A percentile compares a stretch with the other conserved stretches of the same genome.
These are phyloP conservation scores for Entosphenus tridentatus DNA, from an alignment of 2,113 vertebrate genomes.

Conservation along the genomic window DNA sequence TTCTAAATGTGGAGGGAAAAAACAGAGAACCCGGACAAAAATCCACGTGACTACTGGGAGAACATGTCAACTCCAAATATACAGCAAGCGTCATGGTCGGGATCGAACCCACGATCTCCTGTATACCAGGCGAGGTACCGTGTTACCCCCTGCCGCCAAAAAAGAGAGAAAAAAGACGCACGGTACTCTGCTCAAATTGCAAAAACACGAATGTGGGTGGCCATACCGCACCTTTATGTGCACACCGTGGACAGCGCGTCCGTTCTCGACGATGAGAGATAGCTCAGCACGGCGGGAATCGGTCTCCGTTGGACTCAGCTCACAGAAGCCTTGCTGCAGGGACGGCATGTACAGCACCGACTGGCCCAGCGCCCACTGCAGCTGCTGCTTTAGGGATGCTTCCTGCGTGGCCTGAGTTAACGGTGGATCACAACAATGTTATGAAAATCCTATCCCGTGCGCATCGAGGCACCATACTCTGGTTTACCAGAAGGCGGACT, in stretches of 20 bases:
- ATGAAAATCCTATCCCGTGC: neutral
- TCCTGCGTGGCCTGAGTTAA: neutral
- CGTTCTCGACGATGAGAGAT: slow-evolving; percentile 30
- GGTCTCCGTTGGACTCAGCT: slow-evolving; percentile 35
- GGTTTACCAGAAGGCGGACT: neutral
- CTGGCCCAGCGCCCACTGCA: slow-evolving; percentile 36
- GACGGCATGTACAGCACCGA: slow-evolving; percentile 30
- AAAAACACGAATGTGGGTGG: slow-evolving; percentile 14
- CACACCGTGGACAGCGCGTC: too few relatives aligned
- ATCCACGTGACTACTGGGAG: too few relatives aligned
- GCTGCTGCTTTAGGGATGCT: slow-evolving; percentile 30
- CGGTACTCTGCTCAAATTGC: slow-evolving; percentile 8
- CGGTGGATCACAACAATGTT: neutral
- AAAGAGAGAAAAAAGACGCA: slow-evolving; percentile 10
- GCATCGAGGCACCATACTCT: neutral
- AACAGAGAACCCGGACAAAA: too few relatives aligned
- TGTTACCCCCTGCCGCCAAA: neutral
- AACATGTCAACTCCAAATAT: too few relatives aligned
- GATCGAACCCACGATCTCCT: neutral
- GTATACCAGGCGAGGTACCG: neutral
- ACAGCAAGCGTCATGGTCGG: too few relatives aligned
- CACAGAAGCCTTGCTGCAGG: slow-evolving; percentile 42
- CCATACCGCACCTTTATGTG: slow-evolving; percentile 28
- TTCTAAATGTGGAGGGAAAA: too few relatives aligned
- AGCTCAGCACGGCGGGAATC: slow-evolving; percentile 41